Conservation (phyloP, 2,888 invertebrate genomes). For the Heliconius cydno region DNA sequence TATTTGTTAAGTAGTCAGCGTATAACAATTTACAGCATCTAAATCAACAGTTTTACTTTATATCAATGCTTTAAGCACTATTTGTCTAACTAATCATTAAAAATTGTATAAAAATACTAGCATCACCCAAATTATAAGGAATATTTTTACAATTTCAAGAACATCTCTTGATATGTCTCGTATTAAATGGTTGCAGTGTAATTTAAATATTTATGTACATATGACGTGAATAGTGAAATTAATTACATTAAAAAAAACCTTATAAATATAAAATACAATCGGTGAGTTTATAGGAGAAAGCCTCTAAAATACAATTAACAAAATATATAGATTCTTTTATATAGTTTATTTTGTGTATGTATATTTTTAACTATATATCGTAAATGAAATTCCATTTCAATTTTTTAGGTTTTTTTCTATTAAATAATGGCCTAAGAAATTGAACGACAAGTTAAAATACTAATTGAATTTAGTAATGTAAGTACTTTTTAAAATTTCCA, state of each 20-base stretch:
- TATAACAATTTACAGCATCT: slow-evolving; percentile 67
- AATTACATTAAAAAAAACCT: slow-evolving; percentile 27
- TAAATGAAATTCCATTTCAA: neutral
- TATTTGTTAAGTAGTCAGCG: slow-evolving; percentile 68
- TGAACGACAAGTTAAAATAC: no score
- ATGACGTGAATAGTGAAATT: neutral
- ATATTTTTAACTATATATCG: neutral
- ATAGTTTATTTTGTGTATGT: neutral
- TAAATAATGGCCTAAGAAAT: no score
- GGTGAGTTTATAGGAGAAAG: slow-evolving; percentile 62
- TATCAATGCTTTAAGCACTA: slow-evolving; percentile 14
- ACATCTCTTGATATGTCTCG: neutral
- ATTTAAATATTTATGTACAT: neutral
- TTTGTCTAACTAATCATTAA: slow-evolving; percentile 3
- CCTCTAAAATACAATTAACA: slow-evolving; percentile 53
- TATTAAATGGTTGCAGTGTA: neutral
- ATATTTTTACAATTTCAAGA: slow-evolving; percentile 5
- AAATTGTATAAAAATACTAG: slow-evolving; percentile 5
- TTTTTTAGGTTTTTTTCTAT: no score
- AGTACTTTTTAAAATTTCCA: no score
- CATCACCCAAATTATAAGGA: neutral
- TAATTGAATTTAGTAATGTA: no score
- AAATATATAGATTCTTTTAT: slow-evolving; percentile 11
- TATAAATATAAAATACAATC: slow-evolving; percentile 55
- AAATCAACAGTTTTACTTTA: slow-evolving; percentile 52